Percentiles rank a stretch among this genome's conserved stretches.
These are phyloP conservation scores for Aphelenchoides besseyi DNA, from an alignment of 1,140 invertebrate genomes.

Conservation along the genomic window DNA sequence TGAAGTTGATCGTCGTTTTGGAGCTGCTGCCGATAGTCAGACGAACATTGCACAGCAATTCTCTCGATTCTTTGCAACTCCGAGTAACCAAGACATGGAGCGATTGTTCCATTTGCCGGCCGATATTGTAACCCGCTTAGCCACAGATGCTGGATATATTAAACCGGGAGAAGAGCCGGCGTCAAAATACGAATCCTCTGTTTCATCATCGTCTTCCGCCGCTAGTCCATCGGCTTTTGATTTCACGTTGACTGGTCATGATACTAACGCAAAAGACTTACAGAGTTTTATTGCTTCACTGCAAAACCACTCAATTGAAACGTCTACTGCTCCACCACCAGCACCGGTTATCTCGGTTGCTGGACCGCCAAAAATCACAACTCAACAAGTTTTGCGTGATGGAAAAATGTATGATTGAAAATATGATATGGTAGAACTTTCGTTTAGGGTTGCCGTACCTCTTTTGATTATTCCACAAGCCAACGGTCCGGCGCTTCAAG, in stretches of 20 bases:
- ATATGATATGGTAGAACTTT: background rate
- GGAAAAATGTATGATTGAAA: conserved; percentile 26
- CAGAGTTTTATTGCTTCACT: conserved; percentile 22
- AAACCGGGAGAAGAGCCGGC: conserved; percentile 19
- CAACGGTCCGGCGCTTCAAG: conserved; percentile 26
- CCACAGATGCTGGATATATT: conserved; percentile 36
- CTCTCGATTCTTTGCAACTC: conserved; percentile 27
- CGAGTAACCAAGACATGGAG: conserved; percentile 33
- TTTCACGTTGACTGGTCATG: background rate
- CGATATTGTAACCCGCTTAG: conserved; percentile 39
- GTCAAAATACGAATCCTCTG: conserved; percentile 14
- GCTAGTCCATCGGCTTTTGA: background rate
- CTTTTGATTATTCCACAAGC: conserved; percentile 27
- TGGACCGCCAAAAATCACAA: conserved; percentile 32
- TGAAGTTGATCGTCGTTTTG: background rate
- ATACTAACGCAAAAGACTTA: conserved; percentile 11
- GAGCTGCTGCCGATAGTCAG: background rate
- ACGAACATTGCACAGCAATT: background rate
- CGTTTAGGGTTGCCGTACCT: conserved; percentile 33
- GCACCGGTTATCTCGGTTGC: conserved; percentile 28
- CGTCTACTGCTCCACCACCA: conserved; percentile 14
- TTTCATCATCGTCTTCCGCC: background rate
- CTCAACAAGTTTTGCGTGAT: conserved; percentile 28
- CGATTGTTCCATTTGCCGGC: conserved; percentile 41
- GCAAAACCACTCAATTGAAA: background rate